Base-by-base conservation (phyloP, 2,888 invertebrate species). In the Cepaea hortensis region DNA sequence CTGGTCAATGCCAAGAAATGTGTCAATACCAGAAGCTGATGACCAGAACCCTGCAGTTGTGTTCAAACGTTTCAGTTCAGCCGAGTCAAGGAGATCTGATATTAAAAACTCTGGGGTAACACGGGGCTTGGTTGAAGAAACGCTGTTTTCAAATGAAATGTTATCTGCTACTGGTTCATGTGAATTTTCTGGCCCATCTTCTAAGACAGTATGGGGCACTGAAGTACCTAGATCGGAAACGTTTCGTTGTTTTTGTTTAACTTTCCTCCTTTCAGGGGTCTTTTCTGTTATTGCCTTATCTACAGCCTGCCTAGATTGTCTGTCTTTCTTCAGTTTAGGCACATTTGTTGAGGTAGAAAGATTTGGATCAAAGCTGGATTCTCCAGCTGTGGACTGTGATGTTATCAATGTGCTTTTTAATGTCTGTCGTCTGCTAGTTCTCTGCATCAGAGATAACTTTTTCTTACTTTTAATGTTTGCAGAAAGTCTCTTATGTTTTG, bases 41-140 rank as follows among this genome's bases (percentile, higher is more conserved):
- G 87, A 68, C 87, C 87, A 87, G 61, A 87, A 87, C 1, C 87
- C 87, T 13, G 83, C 61, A 18, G 87, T 87, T 18, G 87, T 87
- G 76, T 87, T 80, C 23, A 87, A 62, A 3, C 87, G 72, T 23
- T 72, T 84, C 15, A 87, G 68, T 72, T 87, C 87, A 48, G 79
- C 46, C n/a, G 82, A 82, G n/a, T 15, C 70, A 48, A 86, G 46
- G 13, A 86, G 81, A 48, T 86, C 86, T 35, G 82, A 82, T 55
- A 86, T 82, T 5, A 35, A 68, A n/a, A 86, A 55, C 50, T 82
- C 76, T 5, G 77, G 68, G 11, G 80, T 80, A 18, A 68, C 0
- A 3, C 9, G 20, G 18, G 73, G n/a, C 48, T 50, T 80, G 50
- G 20, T 5, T 35, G 80, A 70, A 5, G 70, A 35, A 7, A 62